Conservation (phyloP, 92 coral and sea anemone species). For the Parazoanthus darwini region DNA sequence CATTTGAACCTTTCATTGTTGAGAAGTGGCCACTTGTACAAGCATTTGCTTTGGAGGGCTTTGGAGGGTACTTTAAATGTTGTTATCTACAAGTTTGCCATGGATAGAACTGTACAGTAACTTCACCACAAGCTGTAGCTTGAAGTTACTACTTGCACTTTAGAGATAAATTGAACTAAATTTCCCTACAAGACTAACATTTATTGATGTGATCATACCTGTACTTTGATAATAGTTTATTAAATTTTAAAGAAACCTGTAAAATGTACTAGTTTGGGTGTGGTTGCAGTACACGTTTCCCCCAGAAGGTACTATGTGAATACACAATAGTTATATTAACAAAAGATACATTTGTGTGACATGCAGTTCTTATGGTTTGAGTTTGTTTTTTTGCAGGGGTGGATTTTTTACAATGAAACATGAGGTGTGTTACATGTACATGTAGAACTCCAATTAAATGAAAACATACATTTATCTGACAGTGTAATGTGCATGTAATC, state of each 20-base stretch:
- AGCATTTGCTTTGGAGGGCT: conserved; percentile 89
- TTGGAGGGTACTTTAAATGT: conserved; percentile 67
- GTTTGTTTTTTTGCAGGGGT: conserved; percentile 57
- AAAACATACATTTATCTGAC: no score
- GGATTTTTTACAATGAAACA: conserved; percentile 91
- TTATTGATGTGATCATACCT: no score
- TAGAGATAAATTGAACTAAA: not conserved
- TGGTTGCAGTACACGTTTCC: no score
- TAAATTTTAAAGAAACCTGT: no score
- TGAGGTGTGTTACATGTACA: conserved; percentile 53
- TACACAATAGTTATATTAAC: no score
- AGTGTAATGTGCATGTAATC: not conserved
- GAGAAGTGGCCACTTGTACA: conserved; percentile 92
- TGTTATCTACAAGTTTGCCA: not conserved
- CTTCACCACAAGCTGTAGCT: not conserved
- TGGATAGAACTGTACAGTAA: not conserved
- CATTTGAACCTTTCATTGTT: conserved; percentile 77
- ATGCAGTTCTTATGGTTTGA: not conserved
- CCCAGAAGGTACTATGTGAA: no score
- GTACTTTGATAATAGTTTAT: no score
- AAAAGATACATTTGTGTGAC: no score
- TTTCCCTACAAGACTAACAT: no score
- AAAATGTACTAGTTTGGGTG: no score
- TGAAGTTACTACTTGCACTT: not conserved
- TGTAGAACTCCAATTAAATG: not conserved